phyloP scores from a whole-genome alignment of 2,113 vertebrate genomes.

The Lanius ludovicianus region DNA sequence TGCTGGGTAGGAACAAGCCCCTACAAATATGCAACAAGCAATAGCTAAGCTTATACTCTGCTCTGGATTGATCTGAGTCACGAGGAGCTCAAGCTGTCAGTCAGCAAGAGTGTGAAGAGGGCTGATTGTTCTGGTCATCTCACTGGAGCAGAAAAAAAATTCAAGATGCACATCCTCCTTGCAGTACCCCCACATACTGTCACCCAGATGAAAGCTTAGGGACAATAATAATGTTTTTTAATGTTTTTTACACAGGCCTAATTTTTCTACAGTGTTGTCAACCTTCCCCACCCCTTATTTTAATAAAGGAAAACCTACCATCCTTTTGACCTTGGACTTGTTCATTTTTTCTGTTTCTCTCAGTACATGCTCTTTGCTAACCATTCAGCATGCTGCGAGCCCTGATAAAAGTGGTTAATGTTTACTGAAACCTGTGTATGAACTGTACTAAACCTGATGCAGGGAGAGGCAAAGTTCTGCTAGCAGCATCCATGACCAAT shows the following conservation, averaged over 20 bases:
- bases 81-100: not conserved
- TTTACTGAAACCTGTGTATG: constrained; percentile 84
- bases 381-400: constrained; percentile 72
- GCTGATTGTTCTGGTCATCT: not conserved
- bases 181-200: not conserved
- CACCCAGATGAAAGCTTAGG: not conserved
- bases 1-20: not conserved
- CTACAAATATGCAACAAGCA: not conserved
- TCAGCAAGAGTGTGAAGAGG: not conserved
- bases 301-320: constrained; percentile 61
- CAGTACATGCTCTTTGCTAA: constrained; percentile 77
- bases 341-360: constrained; percentile 74
- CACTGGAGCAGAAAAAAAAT: not conserved
- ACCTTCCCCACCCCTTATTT: constrained; percentile 2
- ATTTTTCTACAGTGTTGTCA: not conserved
- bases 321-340: constrained; percentile 84
- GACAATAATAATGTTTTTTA: not conserved
- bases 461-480: constrained; percentile 78
- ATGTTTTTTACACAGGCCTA: not conserved
- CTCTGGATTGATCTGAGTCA: not conserved
- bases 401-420: constrained; percentile 89
- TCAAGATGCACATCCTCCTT: not conserved
- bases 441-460: constrained; percentile 80
- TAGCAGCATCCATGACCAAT: constrained; percentile 71
- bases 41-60: not conserved